A percentile compares a stretch with the other conserved stretches of the same genome.
Evolutionary conservation across 92 coral and sea anemone genomes (phyloP).

Genomic region (Hydrozoanthus gracilis): DNA sequence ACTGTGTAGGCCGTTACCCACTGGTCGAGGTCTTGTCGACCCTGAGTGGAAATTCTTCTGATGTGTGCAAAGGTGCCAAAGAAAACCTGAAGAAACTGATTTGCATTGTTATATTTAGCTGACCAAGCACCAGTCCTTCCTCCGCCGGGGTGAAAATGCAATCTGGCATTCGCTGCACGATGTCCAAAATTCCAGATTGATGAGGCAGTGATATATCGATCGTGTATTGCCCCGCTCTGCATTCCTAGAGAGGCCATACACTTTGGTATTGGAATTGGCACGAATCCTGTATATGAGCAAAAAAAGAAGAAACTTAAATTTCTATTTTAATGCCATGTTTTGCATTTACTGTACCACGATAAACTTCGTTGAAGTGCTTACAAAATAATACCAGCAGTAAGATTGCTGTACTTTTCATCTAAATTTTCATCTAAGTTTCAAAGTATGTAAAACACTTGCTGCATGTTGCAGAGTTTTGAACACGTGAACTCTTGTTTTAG

Average conservation of each 20-base stretch:
- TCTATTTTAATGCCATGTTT: no score
- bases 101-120: background rate
- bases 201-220: slow-evolving; percentile 6
- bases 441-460: no score
- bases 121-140: slow-evolving; percentile 17
- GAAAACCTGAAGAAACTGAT: slow-evolving; percentile 4
- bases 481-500: no score
- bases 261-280: background rate
- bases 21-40: slow-evolving; percentile 6
- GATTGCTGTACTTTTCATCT: no score
- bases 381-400: no score
- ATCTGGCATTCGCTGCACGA: slow-evolving; percentile 13
- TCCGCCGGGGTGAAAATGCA: background rate
- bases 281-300: background rate
- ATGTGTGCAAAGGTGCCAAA: background rate
- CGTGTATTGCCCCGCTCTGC: slow-evolving; percentile 19
- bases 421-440: no score
- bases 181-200: background rate
- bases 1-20: slow-evolving; percentile 5
- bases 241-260: background rate
- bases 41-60: slow-evolving; percentile 1
- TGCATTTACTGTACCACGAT: no score
- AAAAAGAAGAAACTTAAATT: no score
- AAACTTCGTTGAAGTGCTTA: no score
- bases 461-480: no score